phyloP scores from a whole-genome alignment of 2,797 vertebrate species.

The Antennarius maculatus region DNA sequence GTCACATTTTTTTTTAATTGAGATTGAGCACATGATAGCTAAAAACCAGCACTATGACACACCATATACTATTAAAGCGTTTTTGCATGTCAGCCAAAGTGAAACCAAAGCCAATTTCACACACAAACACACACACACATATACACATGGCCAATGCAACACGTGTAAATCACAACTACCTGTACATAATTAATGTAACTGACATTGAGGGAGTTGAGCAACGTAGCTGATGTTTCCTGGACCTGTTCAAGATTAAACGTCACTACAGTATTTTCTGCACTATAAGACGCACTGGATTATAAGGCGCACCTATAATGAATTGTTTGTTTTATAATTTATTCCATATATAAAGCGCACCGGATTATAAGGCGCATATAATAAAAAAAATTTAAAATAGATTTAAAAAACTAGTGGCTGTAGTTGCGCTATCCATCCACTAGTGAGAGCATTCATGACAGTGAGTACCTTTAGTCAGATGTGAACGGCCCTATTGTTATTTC shows the following conservation, averaged over 20 bases:
- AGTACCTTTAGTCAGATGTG: too few species aligned
- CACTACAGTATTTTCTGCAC: too few species aligned
- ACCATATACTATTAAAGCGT: neutral
- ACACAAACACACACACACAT: constrained; percentile 54
- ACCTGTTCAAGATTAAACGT: neutral
- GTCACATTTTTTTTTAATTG: neutral
- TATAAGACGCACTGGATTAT: too few species aligned
- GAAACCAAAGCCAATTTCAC: constrained; percentile 40
- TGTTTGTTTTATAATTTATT: too few species aligned
- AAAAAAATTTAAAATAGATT: too few species aligned
- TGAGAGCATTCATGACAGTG: too few species aligned
- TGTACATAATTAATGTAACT: constrained; percentile 2
- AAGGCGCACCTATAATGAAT: too few species aligned
- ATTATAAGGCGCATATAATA: too few species aligned
- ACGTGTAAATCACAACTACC: constrained; percentile 49
- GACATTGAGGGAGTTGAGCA: constrained; percentile 61
- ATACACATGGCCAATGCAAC: constrained; percentile 51
- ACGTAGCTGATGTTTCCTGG: constrained; percentile 23
- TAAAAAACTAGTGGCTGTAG: too few species aligned
- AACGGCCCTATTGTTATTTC: too few species aligned
- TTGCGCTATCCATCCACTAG: too few species aligned
- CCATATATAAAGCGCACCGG: too few species aligned
- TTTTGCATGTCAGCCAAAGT: constrained; percentile 58
- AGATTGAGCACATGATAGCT: neutral
- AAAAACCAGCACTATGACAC: constrained; percentile 1